Percentiles rank a stretch among this genome's conserved stretches.
Evolutionary conservation across 1,140 invertebrate genomes (phyloP).

Genomic region (Acromyrmex echinatior): DNA sequence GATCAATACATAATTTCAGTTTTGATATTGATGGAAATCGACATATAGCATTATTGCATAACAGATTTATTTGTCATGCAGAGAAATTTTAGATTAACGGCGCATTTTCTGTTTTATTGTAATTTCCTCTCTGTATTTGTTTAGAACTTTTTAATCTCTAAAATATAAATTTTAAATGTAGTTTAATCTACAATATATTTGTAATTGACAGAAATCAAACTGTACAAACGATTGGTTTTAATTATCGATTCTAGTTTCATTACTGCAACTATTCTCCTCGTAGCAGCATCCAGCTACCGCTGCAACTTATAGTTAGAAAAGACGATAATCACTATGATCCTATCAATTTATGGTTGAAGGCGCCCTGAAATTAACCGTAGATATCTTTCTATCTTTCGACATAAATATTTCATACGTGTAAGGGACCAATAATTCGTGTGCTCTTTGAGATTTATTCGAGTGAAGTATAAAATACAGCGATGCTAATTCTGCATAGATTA

Average conservation of each 20-base stretch:
- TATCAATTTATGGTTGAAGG: conserved; percentile 71
- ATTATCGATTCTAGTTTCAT: conserved; percentile 51
- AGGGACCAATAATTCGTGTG: conserved; percentile 18
- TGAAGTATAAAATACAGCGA: no score
- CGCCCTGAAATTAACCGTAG: conserved; percentile 69
- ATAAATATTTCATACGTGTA: conserved; percentile 60
- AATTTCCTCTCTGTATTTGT: not conserved
- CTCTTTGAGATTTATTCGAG: conserved; percentile 14
- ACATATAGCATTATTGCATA: not conserved
- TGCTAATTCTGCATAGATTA: conserved; percentile 2
- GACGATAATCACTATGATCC: conserved; percentile 72
- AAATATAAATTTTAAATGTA: conserved; percentile 5
- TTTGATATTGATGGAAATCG: not conserved
- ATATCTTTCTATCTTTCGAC: conserved; percentile 26
- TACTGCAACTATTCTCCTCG: conserved; percentile 4
- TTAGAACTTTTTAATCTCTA: not conserved
- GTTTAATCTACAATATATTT: not conserved
- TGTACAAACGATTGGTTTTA: conserved; percentile 38
- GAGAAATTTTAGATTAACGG: not conserved
- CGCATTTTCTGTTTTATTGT: not conserved
- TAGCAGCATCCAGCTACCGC: not conserved
- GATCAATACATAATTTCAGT: not conserved
- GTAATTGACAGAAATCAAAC: not conserved
- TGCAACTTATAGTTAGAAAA: conserved; percentile 43
- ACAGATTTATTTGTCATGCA: not conserved